Percentiles rank a stretch among this genome's conserved stretches.
These are phyloP conservation scores for Gasterosteus nipponicus DNA, from an alignment of 2,113 vertebrate species.

Conservation along the genomic window DNA sequence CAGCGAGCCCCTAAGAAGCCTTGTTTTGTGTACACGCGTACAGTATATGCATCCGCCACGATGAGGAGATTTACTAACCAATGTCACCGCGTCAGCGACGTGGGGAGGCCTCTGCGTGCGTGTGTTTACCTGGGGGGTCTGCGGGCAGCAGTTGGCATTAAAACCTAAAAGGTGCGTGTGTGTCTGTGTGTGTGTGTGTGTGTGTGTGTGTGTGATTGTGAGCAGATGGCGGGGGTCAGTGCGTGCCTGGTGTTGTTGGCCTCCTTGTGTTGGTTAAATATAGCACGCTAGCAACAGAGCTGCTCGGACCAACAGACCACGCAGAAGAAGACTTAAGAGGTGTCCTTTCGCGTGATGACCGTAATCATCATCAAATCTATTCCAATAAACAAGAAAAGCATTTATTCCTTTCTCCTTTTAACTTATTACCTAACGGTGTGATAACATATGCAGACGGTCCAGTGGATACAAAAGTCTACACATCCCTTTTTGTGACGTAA, in stretches of 20 bases:
- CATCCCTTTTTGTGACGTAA: too few relatives aligned
- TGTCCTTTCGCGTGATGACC: conserved; percentile 1
- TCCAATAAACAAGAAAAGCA: not conserved
- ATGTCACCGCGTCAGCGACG: not conserved
- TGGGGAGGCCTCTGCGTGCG: conserved; percentile 15
- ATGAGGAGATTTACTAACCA: conserved; percentile 31
- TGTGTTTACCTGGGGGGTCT: conserved; percentile 39
- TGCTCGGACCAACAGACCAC: conserved; percentile 39
- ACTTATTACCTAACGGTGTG: not conserved
- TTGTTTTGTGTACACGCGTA: conserved; percentile 27
- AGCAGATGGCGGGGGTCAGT: conserved; percentile 81
- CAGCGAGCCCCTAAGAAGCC: conserved; percentile 25
- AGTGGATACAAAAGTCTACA: too few relatives aligned
- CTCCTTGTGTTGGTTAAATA: conserved; percentile 77
- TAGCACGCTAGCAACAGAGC: conserved; percentile 68
- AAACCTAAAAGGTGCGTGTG: conserved; percentile 53
- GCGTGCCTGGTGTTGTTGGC: conserved; percentile 60
- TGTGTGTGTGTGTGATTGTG: conserved; percentile 38
- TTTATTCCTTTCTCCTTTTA: not conserved
- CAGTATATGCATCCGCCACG: conserved; percentile 24
- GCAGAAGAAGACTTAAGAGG: conserved; percentile 10
- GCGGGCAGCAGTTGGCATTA: conserved; percentile 59
- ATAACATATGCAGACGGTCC: not conserved
- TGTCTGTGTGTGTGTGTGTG: conserved; percentile 29
- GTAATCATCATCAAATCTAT: not conserved